Conservation (phyloP, 2,797 vertebrate genomes). For the Uromys caudimaculatus region DNA sequence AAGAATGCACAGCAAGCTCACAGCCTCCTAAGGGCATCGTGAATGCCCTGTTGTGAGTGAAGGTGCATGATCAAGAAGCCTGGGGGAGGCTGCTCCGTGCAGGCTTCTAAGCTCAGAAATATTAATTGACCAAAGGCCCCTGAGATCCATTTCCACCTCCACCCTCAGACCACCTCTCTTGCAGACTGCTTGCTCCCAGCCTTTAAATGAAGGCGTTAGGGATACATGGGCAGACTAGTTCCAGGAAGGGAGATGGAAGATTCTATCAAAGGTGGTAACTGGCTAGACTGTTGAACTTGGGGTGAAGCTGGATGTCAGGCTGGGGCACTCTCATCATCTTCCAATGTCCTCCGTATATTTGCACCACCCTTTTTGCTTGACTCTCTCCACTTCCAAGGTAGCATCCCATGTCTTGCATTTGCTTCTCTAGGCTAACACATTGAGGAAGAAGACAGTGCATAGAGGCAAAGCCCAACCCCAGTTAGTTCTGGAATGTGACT, state of each 20-base stretch:
- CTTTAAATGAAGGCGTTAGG: neutral
- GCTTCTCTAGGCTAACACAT: neutral
- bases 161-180: neutral
- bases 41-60: neutral
- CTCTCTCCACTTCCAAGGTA: neutral
- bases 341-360: neutral
- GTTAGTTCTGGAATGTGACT: neutral
- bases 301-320: too few relatives aligned
- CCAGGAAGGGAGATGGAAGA: too few relatives aligned
- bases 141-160: neutral
- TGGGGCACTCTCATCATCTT: accelerated
- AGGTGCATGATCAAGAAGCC: accelerated
- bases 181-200: neutral
- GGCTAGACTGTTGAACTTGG: neutral
- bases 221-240: neutral
- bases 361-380: neutral
- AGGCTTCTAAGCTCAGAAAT: neutral
- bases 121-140: accelerated
- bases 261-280: neutral
- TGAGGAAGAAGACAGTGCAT: neutral
- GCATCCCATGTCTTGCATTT: neutral
- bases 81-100: accelerated
- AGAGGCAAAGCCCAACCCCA: neutral
- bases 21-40: neutral
- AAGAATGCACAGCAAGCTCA: accelerated